Evolutionary conservation across 2,113 vertebrate species (phyloP), one percentile per base, ranked within the genome.

Genomic region (Oryzias woworae): DNA sequence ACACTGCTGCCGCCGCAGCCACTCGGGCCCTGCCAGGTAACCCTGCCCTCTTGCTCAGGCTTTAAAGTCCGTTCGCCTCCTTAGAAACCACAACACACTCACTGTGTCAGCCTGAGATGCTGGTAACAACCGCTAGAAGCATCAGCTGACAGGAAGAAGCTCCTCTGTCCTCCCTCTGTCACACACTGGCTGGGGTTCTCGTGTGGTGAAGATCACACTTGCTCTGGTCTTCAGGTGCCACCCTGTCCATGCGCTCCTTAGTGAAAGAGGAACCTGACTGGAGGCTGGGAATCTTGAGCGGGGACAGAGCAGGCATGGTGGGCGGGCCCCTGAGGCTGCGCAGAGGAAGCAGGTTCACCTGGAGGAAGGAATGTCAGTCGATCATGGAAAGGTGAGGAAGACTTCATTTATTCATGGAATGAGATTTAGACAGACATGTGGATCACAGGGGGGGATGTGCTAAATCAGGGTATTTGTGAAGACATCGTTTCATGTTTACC

Each of bases 331-430:
- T 94, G 28, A 89, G 93, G 83, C 81, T 94, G 64, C 89, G 93
- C 1, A 83, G 93, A 71, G 93, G 93, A 49, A 94, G 93, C 77
- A 83, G 93, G 58, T 94, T 94, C 82, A 94, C 93, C 65, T 94
- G 93, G 93, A 93, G 92, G 79, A 94, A 94, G 85, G 93, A 94
- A 85, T 94, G 93, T 66, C 92, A 93, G 52, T 91, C 92, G 3
- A 93, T 94, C 80, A 94, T 94, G 93, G 93, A 94, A 83, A 94
- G 92, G 93, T 93, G 53, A 81, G 85, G 26, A 26, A 14, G 8
- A 14, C 49, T n/a, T 20, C 17, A 14, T 14, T 23, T 7, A 14
- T 16, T 15, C 3, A n/a, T 5, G 26, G 4, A 28, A 20, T 20
- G 20, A 20, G 20, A 20, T 26, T 26, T 26, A 26, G 26, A 26